phyloP scores from a whole-genome alignment of 2,797 vertebrate species.

The Sebastolobus alascanus region DNA sequence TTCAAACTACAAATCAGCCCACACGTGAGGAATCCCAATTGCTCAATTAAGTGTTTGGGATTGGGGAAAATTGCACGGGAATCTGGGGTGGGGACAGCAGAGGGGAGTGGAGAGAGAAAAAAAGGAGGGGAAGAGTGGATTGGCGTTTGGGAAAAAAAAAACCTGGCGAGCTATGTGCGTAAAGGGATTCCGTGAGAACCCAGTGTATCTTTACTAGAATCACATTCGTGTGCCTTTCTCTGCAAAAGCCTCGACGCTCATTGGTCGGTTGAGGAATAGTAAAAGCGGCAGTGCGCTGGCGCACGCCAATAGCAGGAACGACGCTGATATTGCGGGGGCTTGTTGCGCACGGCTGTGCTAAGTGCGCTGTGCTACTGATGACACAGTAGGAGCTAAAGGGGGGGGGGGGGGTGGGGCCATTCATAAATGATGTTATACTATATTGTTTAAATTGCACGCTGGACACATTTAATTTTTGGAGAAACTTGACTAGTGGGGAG shows the following conservation, averaged over 20 bases:
- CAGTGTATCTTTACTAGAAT: constrained; percentile 81
- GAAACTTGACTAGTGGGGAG: constrained; percentile 15
- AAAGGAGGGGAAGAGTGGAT: constrained; percentile 77
- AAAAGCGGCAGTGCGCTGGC: constrained; percentile 78
- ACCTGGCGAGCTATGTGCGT: constrained; percentile 78
- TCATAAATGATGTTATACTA: constrained; percentile 74
- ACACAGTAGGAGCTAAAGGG: constrained; percentile 53
- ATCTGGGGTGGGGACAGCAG: constrained; percentile 82
- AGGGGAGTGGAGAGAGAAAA: constrained; percentile 71
- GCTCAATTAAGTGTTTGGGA: constrained; percentile 94
- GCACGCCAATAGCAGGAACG: constrained; percentile 71
- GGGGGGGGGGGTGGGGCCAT: constrained; percentile 65
- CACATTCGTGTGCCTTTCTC: constrained; percentile 82
- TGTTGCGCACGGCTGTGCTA: constrained; percentile 65
- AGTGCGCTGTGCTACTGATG: constrained; percentile 64
- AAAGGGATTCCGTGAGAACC: constrained; percentile 85
- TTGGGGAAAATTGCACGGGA: constrained; percentile 83
- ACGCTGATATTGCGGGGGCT: constrained; percentile 71
- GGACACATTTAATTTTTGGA: constrained; percentile 32
- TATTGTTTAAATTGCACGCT: constrained; percentile 60
- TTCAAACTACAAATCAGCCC: constrained; percentile 99
- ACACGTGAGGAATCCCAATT: constrained; percentile 98
- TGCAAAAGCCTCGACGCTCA: constrained; percentile 74
- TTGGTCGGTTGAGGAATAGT: constrained; percentile 83
- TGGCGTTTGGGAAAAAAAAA: constrained; percentile 74